Conservation (phyloP, 2,888 invertebrate genomes). For the Lordiphosa fenestrarum region DNA sequence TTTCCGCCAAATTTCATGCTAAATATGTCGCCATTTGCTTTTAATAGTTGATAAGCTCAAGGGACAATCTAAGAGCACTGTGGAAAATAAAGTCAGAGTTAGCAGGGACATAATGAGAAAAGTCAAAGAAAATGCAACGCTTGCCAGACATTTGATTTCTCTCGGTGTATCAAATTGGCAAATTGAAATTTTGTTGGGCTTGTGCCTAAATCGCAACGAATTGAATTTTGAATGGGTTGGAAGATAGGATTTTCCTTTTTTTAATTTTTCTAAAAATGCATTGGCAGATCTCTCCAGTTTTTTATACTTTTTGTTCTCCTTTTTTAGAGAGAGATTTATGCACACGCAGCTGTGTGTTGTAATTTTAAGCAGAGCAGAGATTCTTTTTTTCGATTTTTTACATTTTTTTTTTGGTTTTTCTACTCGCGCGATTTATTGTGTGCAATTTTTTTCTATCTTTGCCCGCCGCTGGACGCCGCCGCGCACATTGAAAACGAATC, state of each 20-base stretch:
- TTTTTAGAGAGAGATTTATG: conserved; percentile 54
- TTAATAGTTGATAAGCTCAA: conserved; percentile 70
- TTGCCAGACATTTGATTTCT: not conserved
- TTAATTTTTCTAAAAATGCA: conserved; percentile 50
- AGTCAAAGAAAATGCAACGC: too few relatives aligned
- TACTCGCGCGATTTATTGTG: conserved; percentile 63
- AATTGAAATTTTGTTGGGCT: conserved; percentile 40
- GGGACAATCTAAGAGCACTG: conserved; percentile 14
- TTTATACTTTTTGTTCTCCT: not conserved
- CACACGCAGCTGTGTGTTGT: conserved; percentile 73
- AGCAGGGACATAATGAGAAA: too few relatives aligned
- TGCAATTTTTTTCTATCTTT: conserved; percentile 65
- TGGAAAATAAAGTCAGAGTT: not conserved
- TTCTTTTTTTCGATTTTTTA: conserved; percentile 32
- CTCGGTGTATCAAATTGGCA: conserved; percentile 23
- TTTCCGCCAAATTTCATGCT: conserved; percentile 62
- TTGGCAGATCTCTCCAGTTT: conserved; percentile 33
- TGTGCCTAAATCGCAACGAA: conserved; percentile 38
- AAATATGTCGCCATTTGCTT: conserved; percentile 68
- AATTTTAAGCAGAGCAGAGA: conserved; percentile 60
- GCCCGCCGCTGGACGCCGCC: conserved; percentile 50
- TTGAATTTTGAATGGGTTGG: conserved; percentile 51
- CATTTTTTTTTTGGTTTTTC: conserved; percentile 23
- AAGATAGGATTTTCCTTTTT: conserved; percentile 13
- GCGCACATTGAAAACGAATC: conserved; percentile 74